Percentiles rank a stretch among this genome's conserved stretches.
Evolutionary conservation across 2,888 invertebrate genomes (phyloP).

Genomic region (Machimus rusticus): DNA sequence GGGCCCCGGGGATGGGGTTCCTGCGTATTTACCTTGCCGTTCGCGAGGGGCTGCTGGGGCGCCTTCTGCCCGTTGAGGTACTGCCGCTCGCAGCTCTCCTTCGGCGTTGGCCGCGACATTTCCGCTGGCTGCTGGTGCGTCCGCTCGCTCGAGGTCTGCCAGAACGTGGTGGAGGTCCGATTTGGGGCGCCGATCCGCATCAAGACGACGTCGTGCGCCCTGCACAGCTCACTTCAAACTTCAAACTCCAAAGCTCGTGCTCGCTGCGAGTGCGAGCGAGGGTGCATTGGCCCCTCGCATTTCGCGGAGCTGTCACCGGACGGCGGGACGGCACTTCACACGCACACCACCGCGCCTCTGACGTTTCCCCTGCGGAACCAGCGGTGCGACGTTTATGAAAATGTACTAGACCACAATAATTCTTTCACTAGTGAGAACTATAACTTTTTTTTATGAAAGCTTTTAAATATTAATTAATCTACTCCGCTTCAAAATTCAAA

Average conservation of each 20-base stretch:
- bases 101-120: not conserved
- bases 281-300: not conserved
- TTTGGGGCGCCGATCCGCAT: not conserved
- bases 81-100: not conserved
- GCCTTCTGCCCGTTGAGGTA: not conserved
- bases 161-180: not conserved
- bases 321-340: not conserved
- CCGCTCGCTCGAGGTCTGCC: not conserved
- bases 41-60: not conserved
- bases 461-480: too few relatives aligned
- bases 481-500: too few relatives aligned
- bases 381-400: not conserved
- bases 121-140: not conserved
- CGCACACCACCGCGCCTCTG: not conserved
- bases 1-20: not conserved
- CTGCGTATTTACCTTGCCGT: slow-evolving; percentile 20
- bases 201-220: not conserved
- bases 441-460: too few relatives aligned
- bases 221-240: not conserved
- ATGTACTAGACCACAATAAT: not conserved
- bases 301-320: not conserved
- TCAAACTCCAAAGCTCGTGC: not conserved
- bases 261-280: not conserved
- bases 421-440: too few relatives aligned
- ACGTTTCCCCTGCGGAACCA: not conserved